Evolutionary conservation across 2,113 vertebrate genomes (phyloP).

Genomic region (Saguinus midas): DNA sequence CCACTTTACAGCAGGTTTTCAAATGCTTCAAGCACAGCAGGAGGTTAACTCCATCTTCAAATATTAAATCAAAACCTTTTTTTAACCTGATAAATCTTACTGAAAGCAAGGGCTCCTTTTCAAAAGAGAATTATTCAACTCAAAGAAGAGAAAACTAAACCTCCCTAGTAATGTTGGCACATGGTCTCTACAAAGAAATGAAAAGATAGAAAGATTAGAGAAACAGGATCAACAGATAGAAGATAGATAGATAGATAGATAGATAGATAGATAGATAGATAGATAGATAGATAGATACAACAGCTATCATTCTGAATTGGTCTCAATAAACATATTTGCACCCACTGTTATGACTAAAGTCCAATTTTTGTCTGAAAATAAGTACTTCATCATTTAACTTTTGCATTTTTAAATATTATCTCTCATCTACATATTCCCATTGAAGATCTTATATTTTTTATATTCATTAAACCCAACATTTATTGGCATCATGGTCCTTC

Average conservation of each 20-base stretch:
- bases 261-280: neutral
- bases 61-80: slow-evolving; percentile 88
- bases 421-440: neutral
- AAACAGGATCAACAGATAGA: neutral
- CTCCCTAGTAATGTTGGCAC: slow-evolving; percentile 65
- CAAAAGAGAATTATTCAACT: slow-evolving; percentile 79
- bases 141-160: slow-evolving; percentile 71
- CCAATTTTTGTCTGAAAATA: slow-evolving; percentile 3
- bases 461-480: neutral
- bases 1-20: slow-evolving; percentile 86
- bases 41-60: slow-evolving; percentile 87
- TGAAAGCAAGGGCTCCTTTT: slow-evolving; percentile 78
- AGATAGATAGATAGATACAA: neutral
- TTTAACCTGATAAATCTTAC: slow-evolving; percentile 84
- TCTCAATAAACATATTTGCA: neutral
- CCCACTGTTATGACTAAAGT: neutral
- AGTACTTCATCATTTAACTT: neutral
- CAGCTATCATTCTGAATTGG: neutral
- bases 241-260: neutral
- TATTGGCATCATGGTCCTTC: neutral
- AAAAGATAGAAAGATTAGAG: slow-evolving; percentile 40
- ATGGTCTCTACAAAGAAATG: slow-evolving; percentile 65
- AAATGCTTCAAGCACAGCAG: slow-evolving; percentile 86
- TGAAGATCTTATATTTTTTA: neutral
- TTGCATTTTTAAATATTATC: neutral